A percentile compares a stretch with the other conserved stretches of the same genome.
Evolutionary conservation across 2,113 vertebrate genomes (phyloP).

Genomic region (Daboia siamensis): DNA sequence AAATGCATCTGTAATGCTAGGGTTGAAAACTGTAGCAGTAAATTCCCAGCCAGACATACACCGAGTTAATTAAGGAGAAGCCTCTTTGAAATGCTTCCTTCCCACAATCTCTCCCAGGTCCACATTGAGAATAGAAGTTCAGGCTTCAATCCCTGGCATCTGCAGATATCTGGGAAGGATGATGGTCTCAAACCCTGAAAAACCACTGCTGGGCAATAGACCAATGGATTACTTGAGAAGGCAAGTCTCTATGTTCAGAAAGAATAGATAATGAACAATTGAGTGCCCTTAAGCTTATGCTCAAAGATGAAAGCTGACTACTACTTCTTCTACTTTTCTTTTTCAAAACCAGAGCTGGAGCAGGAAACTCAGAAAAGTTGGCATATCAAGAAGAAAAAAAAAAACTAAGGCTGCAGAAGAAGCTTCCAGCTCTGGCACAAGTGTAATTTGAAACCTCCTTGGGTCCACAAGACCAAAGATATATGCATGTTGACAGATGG

Average conservation of each 20-base stretch:
- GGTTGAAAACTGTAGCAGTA: not conserved
- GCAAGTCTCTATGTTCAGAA: not conserved
- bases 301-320: not conserved
- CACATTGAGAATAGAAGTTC: not conserved
- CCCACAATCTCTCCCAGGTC: not conserved
- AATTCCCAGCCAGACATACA: not conserved
- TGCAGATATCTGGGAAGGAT: not conserved
- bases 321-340: not conserved
- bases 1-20: not conserved
- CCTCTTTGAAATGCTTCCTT: not conserved
- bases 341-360: not conserved
- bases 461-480: not conserved
- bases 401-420: not conserved
- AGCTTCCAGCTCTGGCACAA: not conserved
- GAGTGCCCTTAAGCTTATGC: not conserved
- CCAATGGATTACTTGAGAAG: not conserved
- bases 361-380: not conserved
- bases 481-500: not conserved
- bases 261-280: not conserved
- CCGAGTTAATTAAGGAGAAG: not conserved
- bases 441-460: not conserved
- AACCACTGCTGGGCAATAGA: not conserved
- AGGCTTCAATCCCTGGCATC: not conserved
- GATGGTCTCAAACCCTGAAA: not conserved
- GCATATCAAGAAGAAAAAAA: not conserved